Percentiles rank a stretch among this genome's conserved stretches.
These are phyloP conservation scores for Eurytoma adleriae DNA, from an alignment of 2,888 invertebrate species.

Conservation along the genomic window DNA sequence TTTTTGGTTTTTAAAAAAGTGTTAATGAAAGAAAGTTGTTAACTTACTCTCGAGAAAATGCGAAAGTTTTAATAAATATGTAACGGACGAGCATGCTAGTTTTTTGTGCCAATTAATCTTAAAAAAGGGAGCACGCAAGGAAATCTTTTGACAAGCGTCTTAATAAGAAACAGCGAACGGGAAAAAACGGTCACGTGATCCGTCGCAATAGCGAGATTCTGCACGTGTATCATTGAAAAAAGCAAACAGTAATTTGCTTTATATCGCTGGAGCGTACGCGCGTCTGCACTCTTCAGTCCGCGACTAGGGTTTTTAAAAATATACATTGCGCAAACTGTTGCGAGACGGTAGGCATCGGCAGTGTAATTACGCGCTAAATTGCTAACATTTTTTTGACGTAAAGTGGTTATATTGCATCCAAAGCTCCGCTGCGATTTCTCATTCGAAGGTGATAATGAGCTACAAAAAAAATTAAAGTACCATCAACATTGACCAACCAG, in stretches of 20 bases:
- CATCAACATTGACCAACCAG: no score
- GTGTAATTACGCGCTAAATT: background rate
- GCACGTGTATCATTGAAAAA: background rate
- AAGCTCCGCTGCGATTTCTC: no score
- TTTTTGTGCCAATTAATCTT: background rate
- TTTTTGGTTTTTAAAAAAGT: no score
- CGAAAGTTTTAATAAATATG: no score
- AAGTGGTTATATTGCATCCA: no score
- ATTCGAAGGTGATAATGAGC: no score
- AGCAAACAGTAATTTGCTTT: background rate
- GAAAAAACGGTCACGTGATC: background rate
- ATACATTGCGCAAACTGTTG: background rate
- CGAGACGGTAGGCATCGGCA: background rate
- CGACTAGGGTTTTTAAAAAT: no score
- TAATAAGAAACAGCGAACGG: background rate
- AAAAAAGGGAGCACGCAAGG: background rate
- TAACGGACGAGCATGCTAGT: background rate
- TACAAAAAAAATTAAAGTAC: no score
- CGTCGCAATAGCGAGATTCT: background rate
- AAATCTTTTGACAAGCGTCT: no score
- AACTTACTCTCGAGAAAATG: no score
- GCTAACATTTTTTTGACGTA: background rate
- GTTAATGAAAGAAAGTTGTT: background rate
- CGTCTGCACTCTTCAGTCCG: no score
- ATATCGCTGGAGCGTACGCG: background rate